Base-by-base conservation (phyloP, 2,888 invertebrate genomes). In the Lasioglossum leucozonium region DNA sequence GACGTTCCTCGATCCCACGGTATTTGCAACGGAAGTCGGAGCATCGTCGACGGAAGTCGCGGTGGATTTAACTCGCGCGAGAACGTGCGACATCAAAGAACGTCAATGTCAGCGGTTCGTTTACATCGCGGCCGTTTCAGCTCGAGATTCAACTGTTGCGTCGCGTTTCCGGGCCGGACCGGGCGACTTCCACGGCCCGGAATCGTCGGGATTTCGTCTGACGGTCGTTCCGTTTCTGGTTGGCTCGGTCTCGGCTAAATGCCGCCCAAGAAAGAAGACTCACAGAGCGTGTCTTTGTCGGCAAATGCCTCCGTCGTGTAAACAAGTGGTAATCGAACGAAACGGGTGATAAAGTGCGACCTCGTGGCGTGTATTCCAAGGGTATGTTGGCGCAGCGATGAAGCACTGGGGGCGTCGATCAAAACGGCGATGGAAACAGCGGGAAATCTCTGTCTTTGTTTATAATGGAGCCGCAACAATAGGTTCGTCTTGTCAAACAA, bases 51-150 rank as follows among this genome's bases (percentile, higher is more conserved):
- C 55, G 55, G 26, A 55, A 30, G 40, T 40, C 37, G 22, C 42
- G 26, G 26, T n/a, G 0, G 16, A 34, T 30, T 62, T 65, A 30
- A 18, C 30, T 72, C 30, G 30, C 47, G 18, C 34, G 34, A 22
- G 34, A 76, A 42, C 73, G 18, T 40, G 8, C 72, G 26, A 85
- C 85, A 85, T 85, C 85, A 85, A 85, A 85, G 77, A 55, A 40
- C 84, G 65, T 85, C 85, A 85, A 81, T 62, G 85, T 85, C 85
- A 71, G 74, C 74, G 71, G 58, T 79, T 62, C 72, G 81, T 85
- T 83, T 85, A 85, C 85, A 77, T 71, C 76, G 65, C 73, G 26
- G 76, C 13, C 22, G 18, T 71, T 83, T 58, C 44, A 26, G n/a
- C 26, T 44, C 34, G 37, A 26, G 44, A 73, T 73, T 73, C 34